A percentile compares a stretch with the other conserved stretches of the same genome.
These are phyloP conservation scores for Oligia strigilis DNA, from an alignment of 2,888 invertebrate genomes.

Conservation along the genomic window DNA sequence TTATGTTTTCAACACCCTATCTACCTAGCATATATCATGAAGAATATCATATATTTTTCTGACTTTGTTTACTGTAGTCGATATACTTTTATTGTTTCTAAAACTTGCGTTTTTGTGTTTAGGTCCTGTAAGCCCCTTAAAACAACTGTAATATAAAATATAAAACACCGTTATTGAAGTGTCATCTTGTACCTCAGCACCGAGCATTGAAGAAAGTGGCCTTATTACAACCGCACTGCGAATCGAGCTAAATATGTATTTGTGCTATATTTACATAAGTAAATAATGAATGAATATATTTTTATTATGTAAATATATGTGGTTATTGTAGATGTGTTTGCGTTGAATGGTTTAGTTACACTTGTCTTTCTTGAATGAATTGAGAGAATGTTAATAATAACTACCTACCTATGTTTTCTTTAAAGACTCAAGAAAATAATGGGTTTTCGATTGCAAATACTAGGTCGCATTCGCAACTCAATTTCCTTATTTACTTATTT, in stretches of 20 bases:
- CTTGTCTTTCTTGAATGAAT: slow-evolving; percentile 10
- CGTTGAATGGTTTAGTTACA: slow-evolving; percentile 14
- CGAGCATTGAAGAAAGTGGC: slow-evolving; percentile 45
- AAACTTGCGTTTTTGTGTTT: too few relatives aligned
- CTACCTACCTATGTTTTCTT: background rate
- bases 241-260: slow-evolving; percentile 39
- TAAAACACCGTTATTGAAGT: slow-evolving; percentile 15
- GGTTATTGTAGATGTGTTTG: slow-evolving; percentile 6
- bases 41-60: too few relatives aligned
- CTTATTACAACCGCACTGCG: slow-evolving; percentile 24
- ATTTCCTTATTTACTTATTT: too few relatives aligned
- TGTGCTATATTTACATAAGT: slow-evolving; percentile 28
- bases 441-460: background rate
- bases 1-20: too few relatives aligned
- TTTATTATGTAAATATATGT: slow-evolving; percentile 10
- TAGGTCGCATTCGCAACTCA: too few relatives aligned
- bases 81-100: too few relatives aligned
- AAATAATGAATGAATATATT: slow-evolving; percentile 36
- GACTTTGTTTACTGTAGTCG: too few relatives aligned
- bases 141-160: slow-evolving; percentile 8
- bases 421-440: background rate
- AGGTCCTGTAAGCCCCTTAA: too few relatives aligned
- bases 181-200: slow-evolving; percentile 3
- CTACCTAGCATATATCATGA: too few relatives aligned
- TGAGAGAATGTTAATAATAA: background rate